Evolutionary conservation across 2,888 invertebrate species (phyloP).

Genomic region (Anaspis maculata): DNA sequence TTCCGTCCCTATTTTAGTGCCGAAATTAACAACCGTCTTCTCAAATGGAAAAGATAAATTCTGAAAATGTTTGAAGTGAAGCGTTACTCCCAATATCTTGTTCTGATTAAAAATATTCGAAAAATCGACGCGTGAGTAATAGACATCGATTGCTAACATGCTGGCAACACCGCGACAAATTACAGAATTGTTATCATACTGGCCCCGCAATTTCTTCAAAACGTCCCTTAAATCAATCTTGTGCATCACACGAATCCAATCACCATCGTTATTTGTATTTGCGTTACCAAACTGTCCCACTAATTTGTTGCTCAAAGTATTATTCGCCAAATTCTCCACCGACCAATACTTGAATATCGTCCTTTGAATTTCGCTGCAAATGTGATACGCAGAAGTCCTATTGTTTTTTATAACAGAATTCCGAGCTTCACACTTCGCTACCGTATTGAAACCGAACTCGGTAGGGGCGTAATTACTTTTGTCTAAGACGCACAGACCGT

Average conservation of each 20-base stretch:
- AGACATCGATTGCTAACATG: conserved; percentile 37
- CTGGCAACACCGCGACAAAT: conserved; percentile 37
- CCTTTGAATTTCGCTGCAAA: conserved; percentile 33
- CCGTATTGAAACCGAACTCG: conserved; percentile 46
- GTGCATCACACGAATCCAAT: conserved; percentile 46
- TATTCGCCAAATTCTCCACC: conserved; percentile 16
- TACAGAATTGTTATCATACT: conserved; percentile 28
- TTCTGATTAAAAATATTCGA: conserved; percentile 31
- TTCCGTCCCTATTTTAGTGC: conserved; percentile 19
- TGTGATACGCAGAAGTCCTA: conserved; percentile 22
- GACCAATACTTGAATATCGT: conserved; percentile 30
- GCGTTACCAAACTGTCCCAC: conserved; percentile 47
- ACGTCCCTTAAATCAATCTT: conserved; percentile 31
- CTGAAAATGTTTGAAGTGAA: conserved; percentile 21
- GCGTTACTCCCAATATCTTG: conserved; percentile 32
- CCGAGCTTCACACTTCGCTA: conserved; percentile 40
- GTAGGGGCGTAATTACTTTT: conserved; percentile 37
- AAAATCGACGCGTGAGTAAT: conserved; percentile 42
- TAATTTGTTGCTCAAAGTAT: conserved; percentile 30
- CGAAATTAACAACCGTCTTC: conserved; percentile 4
- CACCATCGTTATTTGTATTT: conserved; percentile 33
- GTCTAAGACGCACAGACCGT: conserved; percentile 42
- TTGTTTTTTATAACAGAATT: conserved; percentile 7
- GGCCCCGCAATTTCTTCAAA: conserved; percentile 25
- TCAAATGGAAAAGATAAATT: conserved; percentile 17